phyloP scores from a whole-genome alignment of 2,888 invertebrate genomes.

The Phyllotreta cruciferae region DNA sequence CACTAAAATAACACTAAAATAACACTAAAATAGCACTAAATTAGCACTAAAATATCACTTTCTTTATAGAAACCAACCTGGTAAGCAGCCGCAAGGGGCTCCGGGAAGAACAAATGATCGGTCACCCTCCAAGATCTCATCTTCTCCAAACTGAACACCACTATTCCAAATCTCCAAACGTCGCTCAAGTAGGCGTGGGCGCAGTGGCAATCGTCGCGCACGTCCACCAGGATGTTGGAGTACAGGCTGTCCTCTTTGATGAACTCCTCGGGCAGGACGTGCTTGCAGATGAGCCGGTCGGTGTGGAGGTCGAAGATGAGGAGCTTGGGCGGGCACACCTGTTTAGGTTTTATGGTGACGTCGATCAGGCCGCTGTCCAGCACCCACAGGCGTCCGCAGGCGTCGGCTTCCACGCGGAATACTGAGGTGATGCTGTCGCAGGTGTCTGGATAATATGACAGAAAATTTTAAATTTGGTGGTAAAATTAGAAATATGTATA shows the following conservation, averaged over 20 bases:
- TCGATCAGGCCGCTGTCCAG: constrained; percentile 81
- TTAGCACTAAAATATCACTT: no score
- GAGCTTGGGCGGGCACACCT: constrained; percentile 76
- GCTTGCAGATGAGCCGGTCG: constrained; percentile 64
- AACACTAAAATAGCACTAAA: no score
- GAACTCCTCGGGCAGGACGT: constrained; percentile 70
- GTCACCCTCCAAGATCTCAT: constrained; percentile 71
- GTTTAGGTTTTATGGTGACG: constrained; percentile 70
- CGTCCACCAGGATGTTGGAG: constrained; percentile 72
- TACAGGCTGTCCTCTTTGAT: constrained; percentile 73
- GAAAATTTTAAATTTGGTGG: constrained; percentile 8
- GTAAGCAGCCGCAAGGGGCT: constrained; percentile 76
- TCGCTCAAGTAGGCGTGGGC: constrained; percentile 74
- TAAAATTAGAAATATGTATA: no score
- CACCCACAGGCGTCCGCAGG: constrained; percentile 80
- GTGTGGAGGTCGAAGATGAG: constrained; percentile 75
- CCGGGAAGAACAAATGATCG: constrained; percentile 75
- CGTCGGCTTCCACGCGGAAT: constrained; percentile 76
- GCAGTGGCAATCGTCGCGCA: constrained; percentile 66
- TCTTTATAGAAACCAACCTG: constrained; percentile 54
- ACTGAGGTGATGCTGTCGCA: constrained; percentile 79
- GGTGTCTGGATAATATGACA: constrained; percentile 60
- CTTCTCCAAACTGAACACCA: constrained; percentile 63
- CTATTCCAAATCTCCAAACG: constrained; percentile 66
- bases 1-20: no score